Conservation (phyloP, 2,113 vertebrate genomes). For the Epinephelus lanceolatus region DNA sequence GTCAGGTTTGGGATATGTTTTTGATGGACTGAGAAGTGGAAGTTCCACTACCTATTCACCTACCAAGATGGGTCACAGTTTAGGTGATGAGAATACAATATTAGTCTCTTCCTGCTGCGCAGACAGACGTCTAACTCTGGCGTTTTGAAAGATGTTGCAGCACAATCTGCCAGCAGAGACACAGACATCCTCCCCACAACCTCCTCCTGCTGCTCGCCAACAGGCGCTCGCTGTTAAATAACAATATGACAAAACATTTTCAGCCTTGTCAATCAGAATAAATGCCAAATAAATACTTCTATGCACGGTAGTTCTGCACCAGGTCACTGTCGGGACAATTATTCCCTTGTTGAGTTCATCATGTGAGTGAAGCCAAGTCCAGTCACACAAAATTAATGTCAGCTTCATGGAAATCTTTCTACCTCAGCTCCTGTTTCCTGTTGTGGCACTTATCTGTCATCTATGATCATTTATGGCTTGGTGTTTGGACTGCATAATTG, state of each 20-base stretch:
- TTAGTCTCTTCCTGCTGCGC: constrained; percentile 2
- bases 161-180: not conserved
- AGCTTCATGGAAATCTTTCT: constrained; percentile 30
- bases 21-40: not conserved
- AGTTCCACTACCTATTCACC: not conserved
- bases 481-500: not conserved
- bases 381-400: constrained; percentile 38
- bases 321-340: constrained; percentile 27
- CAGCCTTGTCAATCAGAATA: constrained; percentile 27
- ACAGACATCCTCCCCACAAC: not conserved
- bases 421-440: constrained; percentile 37
- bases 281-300: not conserved
- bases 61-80: not conserved
- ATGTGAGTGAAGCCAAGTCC: constrained; percentile 4
- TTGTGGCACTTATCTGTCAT: constrained; percentile 34
- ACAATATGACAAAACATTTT: constrained; percentile 29
- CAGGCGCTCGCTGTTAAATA: not conserved
- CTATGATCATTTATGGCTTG: constrained; percentile 9
- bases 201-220: not conserved
- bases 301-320: not conserved
- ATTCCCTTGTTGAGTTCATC: constrained; percentile 25
- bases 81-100: constrained; percentile 19
- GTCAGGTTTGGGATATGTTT: not conserved
- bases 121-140: not conserved
- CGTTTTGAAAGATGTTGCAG: not conserved